Evolutionary conservation across 1,140 invertebrate species (phyloP).

Genomic region (Spodoptera frugiperda): DNA sequence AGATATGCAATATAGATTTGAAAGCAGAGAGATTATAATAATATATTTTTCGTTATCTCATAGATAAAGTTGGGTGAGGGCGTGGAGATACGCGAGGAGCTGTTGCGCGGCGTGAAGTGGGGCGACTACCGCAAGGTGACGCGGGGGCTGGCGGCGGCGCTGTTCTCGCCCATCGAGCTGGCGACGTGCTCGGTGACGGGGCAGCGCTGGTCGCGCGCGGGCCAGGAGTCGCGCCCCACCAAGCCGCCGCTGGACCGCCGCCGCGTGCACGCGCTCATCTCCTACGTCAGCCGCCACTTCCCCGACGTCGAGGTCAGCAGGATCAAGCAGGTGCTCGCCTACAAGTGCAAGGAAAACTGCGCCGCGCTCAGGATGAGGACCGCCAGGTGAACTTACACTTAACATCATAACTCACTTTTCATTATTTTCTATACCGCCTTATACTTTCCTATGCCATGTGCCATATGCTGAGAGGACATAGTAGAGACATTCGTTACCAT

Average conservation of each 20-base stretch:
- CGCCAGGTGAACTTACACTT: conserved; percentile 85
- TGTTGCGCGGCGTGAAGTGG: conserved; percentile 90
- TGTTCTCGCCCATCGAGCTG: conserved; percentile 91
- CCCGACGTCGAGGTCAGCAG: conserved; percentile 90
- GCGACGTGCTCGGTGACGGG: conserved; percentile 91
- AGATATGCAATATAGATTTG: neutral
- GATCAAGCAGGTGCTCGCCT: conserved; percentile 91
- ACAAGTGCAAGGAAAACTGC: conserved; percentile 92
- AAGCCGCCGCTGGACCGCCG: conserved; percentile 90
- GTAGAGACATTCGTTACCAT: no score
- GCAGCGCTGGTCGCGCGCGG: conserved; percentile 91
- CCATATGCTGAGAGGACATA: no score
- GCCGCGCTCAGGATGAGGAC: conserved; percentile 91
- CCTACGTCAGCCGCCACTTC: conserved; percentile 90
- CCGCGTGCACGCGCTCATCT: conserved; percentile 91
- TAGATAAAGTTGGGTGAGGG: conserved; percentile 91
- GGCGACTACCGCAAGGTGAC: conserved; percentile 91
- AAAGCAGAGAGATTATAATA: neutral
- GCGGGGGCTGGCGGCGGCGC: conserved; percentile 89
- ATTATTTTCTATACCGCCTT: neutral
- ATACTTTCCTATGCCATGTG: neutral
- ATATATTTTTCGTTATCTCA: neutral
- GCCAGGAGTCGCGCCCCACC: conserved; percentile 89
- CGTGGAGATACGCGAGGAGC: conserved; percentile 90
- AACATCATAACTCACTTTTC: neutral